Conservation (phyloP, 2,113 vertebrate species). For the Anhinga rufa region DNA sequence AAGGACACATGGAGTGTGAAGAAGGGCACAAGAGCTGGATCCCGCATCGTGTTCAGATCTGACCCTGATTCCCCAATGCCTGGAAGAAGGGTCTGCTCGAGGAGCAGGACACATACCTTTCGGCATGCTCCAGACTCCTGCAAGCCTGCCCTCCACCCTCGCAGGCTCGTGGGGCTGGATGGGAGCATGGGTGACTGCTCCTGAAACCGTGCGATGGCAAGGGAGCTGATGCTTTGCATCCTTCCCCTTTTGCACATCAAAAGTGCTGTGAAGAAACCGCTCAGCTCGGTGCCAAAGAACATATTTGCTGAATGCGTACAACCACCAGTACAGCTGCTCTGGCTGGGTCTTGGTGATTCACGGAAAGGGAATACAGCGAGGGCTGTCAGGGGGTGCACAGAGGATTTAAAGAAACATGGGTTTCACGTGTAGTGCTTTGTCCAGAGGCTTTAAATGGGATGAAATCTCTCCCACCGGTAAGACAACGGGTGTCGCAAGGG, state of each 20-base stretch:
- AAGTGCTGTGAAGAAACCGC: background rate
- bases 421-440: background rate
- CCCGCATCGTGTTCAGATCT: rapidly evolving
- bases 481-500: rapidly evolving
- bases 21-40: background rate
- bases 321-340: constrained; percentile 2
- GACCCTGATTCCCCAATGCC: background rate
- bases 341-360: background rate
- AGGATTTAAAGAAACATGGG: background rate
- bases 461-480: background rate
- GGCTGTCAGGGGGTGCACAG: background rate
- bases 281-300: background rate
- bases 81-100: background rate
- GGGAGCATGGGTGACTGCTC: background rate
- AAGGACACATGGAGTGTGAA: background rate
- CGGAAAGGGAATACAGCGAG: background rate
- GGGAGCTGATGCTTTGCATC: background rate
- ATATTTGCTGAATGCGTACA: background rate
- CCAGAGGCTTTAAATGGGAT: background rate
- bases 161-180: background rate
- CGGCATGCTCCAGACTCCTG: background rate
- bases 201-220: rapidly evolving
- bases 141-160: rapidly evolving
- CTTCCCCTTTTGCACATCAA: background rate
- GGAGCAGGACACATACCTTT: background rate